Evolutionary conservation across 2,797 vertebrate genomes (phyloP), one percentile per base, ranked within the genome.

Genomic region (Etheostoma nigrum): DNA sequence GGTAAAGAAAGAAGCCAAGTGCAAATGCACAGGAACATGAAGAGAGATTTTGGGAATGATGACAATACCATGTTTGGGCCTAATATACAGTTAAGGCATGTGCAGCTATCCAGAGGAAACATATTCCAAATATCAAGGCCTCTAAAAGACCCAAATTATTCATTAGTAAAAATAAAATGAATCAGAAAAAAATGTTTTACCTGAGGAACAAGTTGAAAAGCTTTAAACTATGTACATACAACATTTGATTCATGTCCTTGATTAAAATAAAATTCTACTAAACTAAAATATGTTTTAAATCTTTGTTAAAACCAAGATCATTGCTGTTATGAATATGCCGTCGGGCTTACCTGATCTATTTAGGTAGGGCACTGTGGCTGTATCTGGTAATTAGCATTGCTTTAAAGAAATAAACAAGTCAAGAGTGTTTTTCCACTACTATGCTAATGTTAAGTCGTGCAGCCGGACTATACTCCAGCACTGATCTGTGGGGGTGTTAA

Each of bases 191-290:
- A 74, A 15, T 72, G 55, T 54, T 64, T 40, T n/a, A 79, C 68
- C 76, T 42, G 49, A 83, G 71, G 4, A 64, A 73, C 30, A 84
- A n/a, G 40, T 25, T 25, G 13, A 49, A n/a, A 58, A n/a, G 2
- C 23, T 67, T 70, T 27, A 44, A 70, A 67, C 30, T 84, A 76
- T 86, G 25, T 76, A 81, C 84, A 84, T 45, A 48, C 53, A 62
- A 53, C 33, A 25, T 1, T 6, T 7, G 44, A 67, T 2, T 49
- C 27, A 30, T 14, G 15, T 23, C 0, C 11, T 47, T 53, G 54
- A 54, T 45, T 25, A 23, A 23, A 23, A 23, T 23, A 23, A 23
- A 23, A 23, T 23, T 23, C 21, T 23, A 23, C 21, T 23, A 23
- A 23, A 47, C 5, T 12, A 7, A 47, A 60, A 60, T 21, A 18